These are phyloP conservation scores for Xiphydria camelus DNA, from an alignment of 2,888 invertebrate genomes.

Conservation along the genomic window DNA sequence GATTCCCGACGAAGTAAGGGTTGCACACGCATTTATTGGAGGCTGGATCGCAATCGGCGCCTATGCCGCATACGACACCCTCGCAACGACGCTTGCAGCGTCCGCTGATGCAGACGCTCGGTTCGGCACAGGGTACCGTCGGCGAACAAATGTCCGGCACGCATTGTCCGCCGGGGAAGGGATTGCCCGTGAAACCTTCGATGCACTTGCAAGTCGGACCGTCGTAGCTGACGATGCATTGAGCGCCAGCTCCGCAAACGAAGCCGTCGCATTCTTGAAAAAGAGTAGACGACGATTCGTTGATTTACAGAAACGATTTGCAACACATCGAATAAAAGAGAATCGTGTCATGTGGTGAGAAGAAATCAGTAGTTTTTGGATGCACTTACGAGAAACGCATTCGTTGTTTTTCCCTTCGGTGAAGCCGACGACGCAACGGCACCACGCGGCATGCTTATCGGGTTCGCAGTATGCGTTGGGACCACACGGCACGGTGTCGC, in stretches of 20 bases:
- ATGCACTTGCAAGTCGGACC: conserved; percentile 89
- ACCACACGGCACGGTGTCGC: conserved; percentile 77
- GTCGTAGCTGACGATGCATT: conserved; percentile 80
- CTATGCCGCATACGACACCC: conserved; percentile 83
- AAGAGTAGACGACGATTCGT: conserved; percentile 16
- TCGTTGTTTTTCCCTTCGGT: conserved; percentile 78
- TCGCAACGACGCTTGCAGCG: conserved; percentile 89
- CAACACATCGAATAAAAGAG: conserved; percentile 7
- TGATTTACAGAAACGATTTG: neutral
- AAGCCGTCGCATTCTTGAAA: conserved; percentile 73
- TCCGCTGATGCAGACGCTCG: conserved; percentile 82
- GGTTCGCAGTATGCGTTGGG: conserved; percentile 85
- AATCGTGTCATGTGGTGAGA: no score
- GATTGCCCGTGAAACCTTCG: conserved; percentile 85
- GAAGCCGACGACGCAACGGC: conserved; percentile 82
- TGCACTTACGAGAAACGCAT: conserved; percentile 77
- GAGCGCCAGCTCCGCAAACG: conserved; percentile 80
- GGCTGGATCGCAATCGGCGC: conserved; percentile 80
- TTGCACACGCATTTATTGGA: conserved; percentile 86
- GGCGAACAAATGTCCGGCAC: conserved; percentile 80
- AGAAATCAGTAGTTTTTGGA: no score
- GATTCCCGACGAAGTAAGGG: conserved; percentile 86
- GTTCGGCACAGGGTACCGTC: conserved; percentile 74
- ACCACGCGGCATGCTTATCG: conserved; percentile 86
- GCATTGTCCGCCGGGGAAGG: conserved; percentile 88